Evolutionary conservation across 2,888 invertebrate genomes (phyloP), one percentile per base, ranked within the genome.

Genomic region (Limenitis arthemis): DNA sequence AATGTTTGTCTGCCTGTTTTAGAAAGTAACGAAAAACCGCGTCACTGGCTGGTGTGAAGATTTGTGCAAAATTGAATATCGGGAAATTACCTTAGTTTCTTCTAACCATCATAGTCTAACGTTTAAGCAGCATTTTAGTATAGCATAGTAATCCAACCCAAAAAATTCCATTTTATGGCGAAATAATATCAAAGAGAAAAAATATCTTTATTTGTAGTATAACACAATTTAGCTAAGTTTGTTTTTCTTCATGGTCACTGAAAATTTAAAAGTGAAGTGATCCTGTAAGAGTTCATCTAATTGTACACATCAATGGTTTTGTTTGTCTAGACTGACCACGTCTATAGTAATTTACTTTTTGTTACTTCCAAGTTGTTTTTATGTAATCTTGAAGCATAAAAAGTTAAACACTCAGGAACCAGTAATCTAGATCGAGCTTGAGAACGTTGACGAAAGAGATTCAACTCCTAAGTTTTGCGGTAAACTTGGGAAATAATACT

Each of bases 261-360:
- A 43, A 43, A 43, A 11, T 37, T 34, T 38, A 31, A 11, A 42
- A 37, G 28, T 9, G 32, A 20, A 8, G 20, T 9, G 6, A 20
- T 28, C 6, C 32, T 38, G 8, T 43, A 44, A 32, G 43, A 32
- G 4, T 31, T 51, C n/a, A 38, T 40, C 30, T 36, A 49, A 49
- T 36, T 40, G 39, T 40, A 36, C 20, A 36, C 33, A 44, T 34
- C 20, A 29, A 49, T 51, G 34, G 28, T 34, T 54, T 51, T 54
- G 54, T 49, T 55, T 55, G 46, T 52, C 55, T 52, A 55, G 55
- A 52, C 49, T 46, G 42, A 32, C 48, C 42, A 28, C 8, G 42
- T 42, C 31, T 9, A 28, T 11, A 8, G 5, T 34, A 46, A 43
- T n/a, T 36, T 38, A 47, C 37, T 28, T 43, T 55, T 51, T 46